A percentile compares a stretch with the other conserved stretches of the same genome.
Conservation (phyloP, 2,888 invertebrate species). For the Imbricaverruca yamaguchii region DNA sequence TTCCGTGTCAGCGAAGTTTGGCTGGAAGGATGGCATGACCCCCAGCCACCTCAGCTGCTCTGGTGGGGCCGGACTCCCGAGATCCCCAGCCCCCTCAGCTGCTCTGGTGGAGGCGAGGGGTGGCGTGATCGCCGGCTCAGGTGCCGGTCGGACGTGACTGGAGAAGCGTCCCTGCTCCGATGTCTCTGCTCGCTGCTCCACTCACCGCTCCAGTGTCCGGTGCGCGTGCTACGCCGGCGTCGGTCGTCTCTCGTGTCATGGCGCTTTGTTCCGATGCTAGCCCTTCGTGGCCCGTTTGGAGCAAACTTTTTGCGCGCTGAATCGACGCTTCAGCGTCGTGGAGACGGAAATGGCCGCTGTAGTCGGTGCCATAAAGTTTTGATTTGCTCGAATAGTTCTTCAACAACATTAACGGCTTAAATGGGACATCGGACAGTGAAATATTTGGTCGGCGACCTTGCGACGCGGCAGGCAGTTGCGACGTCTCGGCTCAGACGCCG, state of each 20-base stretch:
- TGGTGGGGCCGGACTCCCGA: too few relatives aligned
- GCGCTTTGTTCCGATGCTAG: not conserved
- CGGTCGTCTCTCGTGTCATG: not conserved
- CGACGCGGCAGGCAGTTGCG: not conserved
- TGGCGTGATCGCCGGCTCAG: not conserved
- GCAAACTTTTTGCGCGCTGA: not conserved
- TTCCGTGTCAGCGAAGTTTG: too few relatives aligned
- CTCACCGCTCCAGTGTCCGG: not conserved
- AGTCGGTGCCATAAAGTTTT: not conserved
- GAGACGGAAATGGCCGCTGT: not conserved
- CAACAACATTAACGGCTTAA: not conserved
- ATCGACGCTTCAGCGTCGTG: not conserved
- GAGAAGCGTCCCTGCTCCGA: not conserved
- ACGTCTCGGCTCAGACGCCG: not conserved
- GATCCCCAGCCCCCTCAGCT: too few relatives aligned
- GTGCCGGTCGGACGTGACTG: not conserved
- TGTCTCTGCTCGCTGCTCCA: not conserved
- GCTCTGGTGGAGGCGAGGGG: too few relatives aligned
- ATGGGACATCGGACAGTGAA: not conserved
- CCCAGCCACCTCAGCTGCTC: too few relatives aligned
- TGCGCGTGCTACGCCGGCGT: not conserved
- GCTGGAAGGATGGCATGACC: too few relatives aligned
- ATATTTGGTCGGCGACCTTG: not conserved
- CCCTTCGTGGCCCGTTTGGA: not conserved
- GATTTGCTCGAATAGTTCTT: slow-evolving; percentile 2